A percentile compares a stretch with the other conserved stretches of the same genome.
Evolutionary conservation across 2,888 invertebrate species (phyloP).

Genomic region (Schizotus pectinicornis): DNA sequence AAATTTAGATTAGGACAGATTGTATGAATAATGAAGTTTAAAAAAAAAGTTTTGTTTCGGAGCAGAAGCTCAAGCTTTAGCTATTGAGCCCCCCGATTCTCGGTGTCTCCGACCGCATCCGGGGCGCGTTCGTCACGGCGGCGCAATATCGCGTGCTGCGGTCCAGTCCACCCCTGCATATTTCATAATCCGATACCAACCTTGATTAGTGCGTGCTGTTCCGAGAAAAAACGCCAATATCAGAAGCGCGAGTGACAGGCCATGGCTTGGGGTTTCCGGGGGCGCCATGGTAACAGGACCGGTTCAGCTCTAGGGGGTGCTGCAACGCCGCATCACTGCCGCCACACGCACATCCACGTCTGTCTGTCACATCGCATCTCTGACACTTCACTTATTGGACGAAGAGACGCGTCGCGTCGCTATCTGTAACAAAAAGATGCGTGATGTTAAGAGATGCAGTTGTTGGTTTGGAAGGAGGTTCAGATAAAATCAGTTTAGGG

Average conservation of each 20-base stretch:
- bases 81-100: too few species aligned
- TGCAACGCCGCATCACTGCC: constrained; percentile 42
- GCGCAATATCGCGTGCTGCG: constrained; percentile 11
- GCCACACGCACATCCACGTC: constrained; percentile 32
- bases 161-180: constrained; percentile 21
- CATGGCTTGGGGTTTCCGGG: constrained; percentile 37
- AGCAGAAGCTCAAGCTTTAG: too few species aligned
- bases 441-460: constrained; percentile 5
- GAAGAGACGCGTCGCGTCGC: constrained; percentile 6
- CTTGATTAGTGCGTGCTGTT: constrained; percentile 46
- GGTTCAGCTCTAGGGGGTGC: constrained; percentile 40
- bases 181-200: constrained; percentile 40
- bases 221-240: constrained; percentile 49
- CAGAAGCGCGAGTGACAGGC: constrained; percentile 45
- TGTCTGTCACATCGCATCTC: constrained; percentile 37
- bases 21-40: too few species aligned
- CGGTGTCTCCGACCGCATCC: not conserved
- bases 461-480: constrained; percentile 8
- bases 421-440: constrained; percentile 32
- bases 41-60: too few species aligned
- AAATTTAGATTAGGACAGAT: too few species aligned
- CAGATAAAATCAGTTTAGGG: constrained; percentile 11
- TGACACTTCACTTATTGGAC: constrained; percentile 37
- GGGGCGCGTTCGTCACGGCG: constrained; percentile 10
- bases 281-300: constrained; percentile 45